Percentiles rank a stretch among this genome's conserved stretches.
Evolutionary conservation across 2,113 vertebrate genomes (phyloP).

Genomic region (Lucifuga dentata): DNA sequence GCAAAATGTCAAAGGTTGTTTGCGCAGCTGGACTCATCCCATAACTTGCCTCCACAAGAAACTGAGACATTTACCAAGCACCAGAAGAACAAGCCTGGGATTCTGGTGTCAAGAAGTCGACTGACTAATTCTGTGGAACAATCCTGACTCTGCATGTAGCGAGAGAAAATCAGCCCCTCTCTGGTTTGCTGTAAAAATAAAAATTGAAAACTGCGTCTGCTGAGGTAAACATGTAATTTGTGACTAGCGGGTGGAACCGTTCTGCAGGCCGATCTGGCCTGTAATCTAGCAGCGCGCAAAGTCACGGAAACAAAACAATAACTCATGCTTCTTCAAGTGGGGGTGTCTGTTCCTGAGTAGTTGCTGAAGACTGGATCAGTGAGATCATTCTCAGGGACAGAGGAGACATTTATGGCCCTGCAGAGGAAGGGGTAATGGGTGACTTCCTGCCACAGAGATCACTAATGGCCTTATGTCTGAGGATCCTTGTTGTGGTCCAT

Average conservation of each 20-base stretch:
- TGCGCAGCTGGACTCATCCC: constrained; percentile 66
- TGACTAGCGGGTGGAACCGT: constrained; percentile 59
- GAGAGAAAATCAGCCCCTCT: constrained; percentile 53
- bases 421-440: constrained; percentile 8
- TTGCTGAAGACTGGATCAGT: constrained; percentile 12
- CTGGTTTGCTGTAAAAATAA: constrained; percentile 70
- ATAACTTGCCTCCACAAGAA: constrained; percentile 40
- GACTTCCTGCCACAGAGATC: background rate
- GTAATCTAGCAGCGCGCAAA: constrained; percentile 61
- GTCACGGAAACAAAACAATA: constrained; percentile 41
- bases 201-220: constrained; percentile 46
- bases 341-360: constrained; percentile 45
- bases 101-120: constrained; percentile 64
- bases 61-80: constrained; percentile 68
- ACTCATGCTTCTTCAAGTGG: constrained; percentile 37
- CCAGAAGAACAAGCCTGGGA: constrained; percentile 61
- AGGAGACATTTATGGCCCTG: constrained; percentile 8
- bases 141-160: constrained; percentile 58
- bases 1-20: constrained; percentile 59
- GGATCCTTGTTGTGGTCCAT: background rate
- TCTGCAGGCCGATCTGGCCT: constrained; percentile 58
- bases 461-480: constrained; percentile 6
- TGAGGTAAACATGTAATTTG: constrained; percentile 79
- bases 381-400: constrained; percentile 21
- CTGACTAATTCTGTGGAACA: constrained; percentile 60